Evolutionary conservation across 2,888 invertebrate genomes (phyloP).

Genomic region (Orgyia antiqua): DNA sequence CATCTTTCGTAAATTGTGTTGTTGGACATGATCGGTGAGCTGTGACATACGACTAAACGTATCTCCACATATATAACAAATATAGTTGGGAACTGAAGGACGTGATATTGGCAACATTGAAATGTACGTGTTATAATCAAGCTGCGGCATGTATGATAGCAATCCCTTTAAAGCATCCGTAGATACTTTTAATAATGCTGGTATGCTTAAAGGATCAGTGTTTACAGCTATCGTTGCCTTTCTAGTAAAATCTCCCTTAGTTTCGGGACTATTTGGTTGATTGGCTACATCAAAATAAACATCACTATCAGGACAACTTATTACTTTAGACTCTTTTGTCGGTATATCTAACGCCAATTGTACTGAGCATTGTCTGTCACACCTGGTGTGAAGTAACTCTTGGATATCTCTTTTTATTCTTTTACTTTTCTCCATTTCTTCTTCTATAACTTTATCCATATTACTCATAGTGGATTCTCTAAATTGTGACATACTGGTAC

Average conservation of each 20-base stretch:
- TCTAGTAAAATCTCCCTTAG: conserved; percentile 2
- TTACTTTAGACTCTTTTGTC: conserved; percentile 39
- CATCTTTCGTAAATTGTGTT: conserved; percentile 41
- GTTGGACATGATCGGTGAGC: conserved; percentile 51
- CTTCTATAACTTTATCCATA: conserved; percentile 31
- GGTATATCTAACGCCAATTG: conserved; percentile 44
- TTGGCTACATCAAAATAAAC: neutral
- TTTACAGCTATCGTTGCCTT: conserved; percentile 55
- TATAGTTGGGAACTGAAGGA: conserved; percentile 25
- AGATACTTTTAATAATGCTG: conserved; percentile 47
- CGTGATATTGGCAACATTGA: conserved; percentile 27
- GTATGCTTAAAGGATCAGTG: conserved; percentile 56
- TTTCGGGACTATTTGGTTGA: neutral
- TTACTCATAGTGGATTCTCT: conserved; percentile 12
- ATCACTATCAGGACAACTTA: too few relatives aligned
- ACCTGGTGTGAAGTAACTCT: conserved; percentile 28
- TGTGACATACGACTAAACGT: conserved; percentile 43
- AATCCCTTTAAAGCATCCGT: conserved; percentile 45
- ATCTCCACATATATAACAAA: conserved; percentile 58
- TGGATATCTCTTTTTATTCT: conserved; percentile 40
- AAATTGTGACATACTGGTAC: conserved; percentile 4
- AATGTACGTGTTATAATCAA: conserved; percentile 42
- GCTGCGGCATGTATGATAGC: conserved; percentile 44
- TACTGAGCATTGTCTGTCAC: conserved; percentile 26
- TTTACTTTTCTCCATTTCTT: conserved; percentile 42